Evolutionary conservation across 2,888 invertebrate species (phyloP).

Genomic region (Drosophila pullipes): DNA sequence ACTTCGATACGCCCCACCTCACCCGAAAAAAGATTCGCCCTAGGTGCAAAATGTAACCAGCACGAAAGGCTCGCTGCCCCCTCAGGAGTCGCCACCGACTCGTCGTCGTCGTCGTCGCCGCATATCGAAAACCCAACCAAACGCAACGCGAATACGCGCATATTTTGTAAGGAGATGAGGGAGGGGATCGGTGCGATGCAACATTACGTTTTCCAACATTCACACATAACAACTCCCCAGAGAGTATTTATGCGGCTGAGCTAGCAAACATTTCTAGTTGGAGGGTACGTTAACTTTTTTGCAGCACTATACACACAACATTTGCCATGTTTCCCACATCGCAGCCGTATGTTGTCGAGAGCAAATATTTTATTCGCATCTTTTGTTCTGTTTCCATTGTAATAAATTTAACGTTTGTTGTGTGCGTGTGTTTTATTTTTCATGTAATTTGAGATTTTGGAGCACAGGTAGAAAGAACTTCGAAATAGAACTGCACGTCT

Average conservation of each 20-base stretch:
- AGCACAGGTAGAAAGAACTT: constrained; percentile 56
- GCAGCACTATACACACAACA: constrained; percentile 56
- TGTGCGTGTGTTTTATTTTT: constrained; percentile 38
- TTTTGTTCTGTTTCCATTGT: constrained; percentile 72
- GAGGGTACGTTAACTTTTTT: constrained; percentile 58
- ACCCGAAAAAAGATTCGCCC: constrained; percentile 39
- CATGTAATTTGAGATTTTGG: constrained; percentile 71
- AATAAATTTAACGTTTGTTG: constrained; percentile 63
- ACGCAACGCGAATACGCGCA: constrained; percentile 61
- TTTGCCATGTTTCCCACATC: constrained; percentile 49
- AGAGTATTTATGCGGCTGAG: constrained; percentile 79
- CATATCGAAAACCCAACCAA: constrained; percentile 44
- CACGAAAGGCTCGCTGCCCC: constrained; percentile 39
- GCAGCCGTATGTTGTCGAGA: constrained; percentile 14
- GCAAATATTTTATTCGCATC: constrained; percentile 74
- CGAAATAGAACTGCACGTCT: constrained; percentile 18
- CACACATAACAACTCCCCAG: constrained; percentile 76
- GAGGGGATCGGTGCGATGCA: constrained; percentile 8
- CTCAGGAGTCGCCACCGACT: constrained; percentile 39
- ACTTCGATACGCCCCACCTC: not conserved
- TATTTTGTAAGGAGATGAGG: constrained; percentile 35
- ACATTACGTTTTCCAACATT: constrained; percentile 60
- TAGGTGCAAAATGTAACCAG: constrained; percentile 62
- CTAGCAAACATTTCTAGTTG: constrained; percentile 56
- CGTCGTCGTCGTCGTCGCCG: constrained; percentile 1